Percentiles rank a stretch among this genome's conserved stretches.
These are phyloP conservation scores for Chloebia gouldiae DNA, from an alignment of 2,113 vertebrate species.

Conservation along the genomic window DNA sequence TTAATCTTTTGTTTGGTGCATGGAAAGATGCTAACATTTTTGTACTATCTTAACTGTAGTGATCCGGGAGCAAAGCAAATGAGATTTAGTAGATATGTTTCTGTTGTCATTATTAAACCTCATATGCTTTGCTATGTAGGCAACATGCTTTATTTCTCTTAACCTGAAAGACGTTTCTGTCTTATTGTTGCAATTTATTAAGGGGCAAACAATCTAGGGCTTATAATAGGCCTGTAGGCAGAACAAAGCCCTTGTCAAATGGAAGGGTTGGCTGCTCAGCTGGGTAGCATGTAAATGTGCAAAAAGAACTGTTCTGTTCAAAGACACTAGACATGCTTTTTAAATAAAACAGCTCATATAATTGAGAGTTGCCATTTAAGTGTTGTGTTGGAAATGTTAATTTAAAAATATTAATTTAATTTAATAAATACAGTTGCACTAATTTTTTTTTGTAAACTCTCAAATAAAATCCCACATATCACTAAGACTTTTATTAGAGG, in stretches of 20 bases:
- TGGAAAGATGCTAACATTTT: constrained; percentile 39
- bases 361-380: constrained; percentile 63
- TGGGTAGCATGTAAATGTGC: constrained; percentile 65
- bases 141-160: constrained; percentile 31
- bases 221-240: constrained; percentile 62
- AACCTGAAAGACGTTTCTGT: constrained; percentile 65
- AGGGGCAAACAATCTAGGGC: constrained; percentile 59
- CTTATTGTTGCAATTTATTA: constrained; percentile 68
- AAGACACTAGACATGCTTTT: constrained; percentile 62
- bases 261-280: constrained; percentile 62
- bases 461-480: background rate
- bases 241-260: constrained; percentile 71
- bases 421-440: constrained; percentile 1
- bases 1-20: constrained; percentile 2
- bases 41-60: constrained; percentile 11
- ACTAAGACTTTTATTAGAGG: background rate
- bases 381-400: constrained; percentile 26
- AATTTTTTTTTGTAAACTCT: background rate
- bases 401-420: constrained; percentile 38
- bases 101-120: constrained; percentile 46
- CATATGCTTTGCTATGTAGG: constrained; percentile 38
- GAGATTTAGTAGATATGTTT: constrained; percentile 50
- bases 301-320: constrained; percentile 55
- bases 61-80: constrained; percentile 43
- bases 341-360: constrained; percentile 66